phyloP scores from a whole-genome alignment of 2,888 invertebrate species.

The Pristionchus maxplancki region DNA sequence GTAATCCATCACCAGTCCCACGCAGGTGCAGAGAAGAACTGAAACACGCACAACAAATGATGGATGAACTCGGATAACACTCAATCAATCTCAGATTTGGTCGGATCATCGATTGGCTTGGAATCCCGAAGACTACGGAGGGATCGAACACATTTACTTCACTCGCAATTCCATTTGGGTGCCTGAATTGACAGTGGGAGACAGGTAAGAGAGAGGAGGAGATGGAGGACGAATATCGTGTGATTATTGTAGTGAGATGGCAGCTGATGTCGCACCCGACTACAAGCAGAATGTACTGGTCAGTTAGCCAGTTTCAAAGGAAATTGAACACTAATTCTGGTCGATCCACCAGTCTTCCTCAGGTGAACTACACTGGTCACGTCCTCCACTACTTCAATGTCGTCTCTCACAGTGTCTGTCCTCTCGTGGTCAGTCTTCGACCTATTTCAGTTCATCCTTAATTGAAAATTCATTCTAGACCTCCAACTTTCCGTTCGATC shows the following conservation, averaged over 20 bases:
- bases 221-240: conserved; percentile 2
- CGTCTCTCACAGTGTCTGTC: conserved; percentile 46
- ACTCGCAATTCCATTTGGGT: conserved; percentile 29
- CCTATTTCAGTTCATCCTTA: not conserved
- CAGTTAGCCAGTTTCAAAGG: not conserved
- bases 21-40: not conserved
- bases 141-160: conserved; percentile 49
- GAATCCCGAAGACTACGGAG: conserved; percentile 47
- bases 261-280: conserved; percentile 47
- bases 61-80: not conserved
- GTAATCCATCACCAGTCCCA: conserved; percentile 26
- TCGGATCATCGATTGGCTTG: conserved; percentile 31
- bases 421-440: not conserved
- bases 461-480: not conserved
- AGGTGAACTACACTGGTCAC: conserved; percentile 27
- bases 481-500: conserved; percentile 26
- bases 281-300: conserved; percentile 51
- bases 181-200: conserved; percentile 45
- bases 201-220: conserved; percentile 17
- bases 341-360: not conserved
- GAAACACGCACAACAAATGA: not conserved
- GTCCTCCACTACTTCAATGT: conserved; percentile 44
- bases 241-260: conserved; percentile 45
- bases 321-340: not conserved
- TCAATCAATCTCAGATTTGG: conserved; percentile 18